Conservation (phyloP, 1,140 invertebrate species). For the Drosophila truncata region DNA sequence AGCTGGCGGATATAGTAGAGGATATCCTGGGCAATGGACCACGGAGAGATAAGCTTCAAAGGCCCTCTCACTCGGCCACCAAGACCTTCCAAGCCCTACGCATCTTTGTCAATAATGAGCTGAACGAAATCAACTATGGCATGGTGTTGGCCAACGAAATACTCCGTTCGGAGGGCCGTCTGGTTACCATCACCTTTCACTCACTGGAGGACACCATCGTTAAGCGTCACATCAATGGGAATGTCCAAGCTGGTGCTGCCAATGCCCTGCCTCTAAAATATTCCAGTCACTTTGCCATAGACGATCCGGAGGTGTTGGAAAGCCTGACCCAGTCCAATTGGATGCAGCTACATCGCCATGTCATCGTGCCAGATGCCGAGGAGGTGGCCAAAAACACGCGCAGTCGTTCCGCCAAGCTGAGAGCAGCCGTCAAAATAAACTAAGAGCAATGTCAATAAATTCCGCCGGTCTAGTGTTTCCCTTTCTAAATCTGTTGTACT, state of each 20-base stretch:
- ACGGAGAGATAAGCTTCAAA: conserved; percentile 90
- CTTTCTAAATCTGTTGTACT: conserved; percentile 7
- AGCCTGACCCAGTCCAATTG: conserved; percentile 89
- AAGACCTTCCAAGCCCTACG: conserved; percentile 97
- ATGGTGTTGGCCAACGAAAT: conserved; percentile 92
- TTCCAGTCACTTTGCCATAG: conserved; percentile 86
- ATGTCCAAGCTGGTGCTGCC: conserved; percentile 89
- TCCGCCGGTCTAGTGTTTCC: conserved; percentile 29
- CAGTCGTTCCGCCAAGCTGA: conserved; percentile 94
- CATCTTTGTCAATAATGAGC: conserved; percentile 98
- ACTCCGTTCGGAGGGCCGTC: conserved; percentile 91
- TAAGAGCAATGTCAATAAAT: conserved; percentile 30
- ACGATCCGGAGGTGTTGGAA: conserved; percentile 87
- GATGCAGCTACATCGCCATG: conserved; percentile 93
- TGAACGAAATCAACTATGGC: conserved; percentile 97
- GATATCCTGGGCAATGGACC: conserved; percentile 86
- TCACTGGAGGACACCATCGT: conserved; percentile 98
- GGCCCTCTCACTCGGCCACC: conserved; percentile 93
- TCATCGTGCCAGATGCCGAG: conserved; percentile 89
- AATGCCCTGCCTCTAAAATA: conserved; percentile 90
- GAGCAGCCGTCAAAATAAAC: conserved; percentile 91
- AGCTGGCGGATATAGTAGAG: conserved; percentile 93
- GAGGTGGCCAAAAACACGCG: conserved; percentile 93
- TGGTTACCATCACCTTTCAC: conserved; percentile 96
- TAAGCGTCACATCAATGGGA: conserved; percentile 94